A percentile compares a stretch with the other conserved stretches of the same genome.
Evolutionary conservation across 1,140 invertebrate genomes (phyloP).

Genomic region (Hylaeus anthracinus): DNA sequence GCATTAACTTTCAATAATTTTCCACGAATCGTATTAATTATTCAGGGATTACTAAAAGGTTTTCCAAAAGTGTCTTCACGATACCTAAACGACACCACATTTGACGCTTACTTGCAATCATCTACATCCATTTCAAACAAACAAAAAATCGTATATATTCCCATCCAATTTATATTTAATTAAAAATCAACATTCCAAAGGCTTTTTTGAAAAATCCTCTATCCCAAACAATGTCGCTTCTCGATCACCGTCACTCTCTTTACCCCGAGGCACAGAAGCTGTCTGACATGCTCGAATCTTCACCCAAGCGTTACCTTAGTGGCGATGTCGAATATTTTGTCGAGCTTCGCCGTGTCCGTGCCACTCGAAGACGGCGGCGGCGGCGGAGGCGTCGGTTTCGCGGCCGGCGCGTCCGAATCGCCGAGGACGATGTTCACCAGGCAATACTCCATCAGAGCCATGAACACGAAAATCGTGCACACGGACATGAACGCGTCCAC

Average conservation of each 20-base stretch:
- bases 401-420: slow-evolving; percentile 84
- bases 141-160: no score
- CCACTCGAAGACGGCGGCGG: slow-evolving; percentile 68
- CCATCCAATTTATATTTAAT: no score
- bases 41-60: no score
- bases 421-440: slow-evolving; percentile 94
- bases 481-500: slow-evolving; percentile 96
- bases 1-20: no score
- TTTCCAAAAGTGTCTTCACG: no score
- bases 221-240: no score
- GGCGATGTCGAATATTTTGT: slow-evolving; percentile 83
- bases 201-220: no score
- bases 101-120: no score
- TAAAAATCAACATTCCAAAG: no score
- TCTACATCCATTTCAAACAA: no score
- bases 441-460: slow-evolving; percentile 96
- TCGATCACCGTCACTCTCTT: neutral
- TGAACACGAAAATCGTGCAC: slow-evolving; percentile 95
- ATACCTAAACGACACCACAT: no score
- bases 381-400: slow-evolving; percentile 72
- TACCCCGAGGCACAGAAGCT: slow-evolving; percentile 64
- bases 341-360: slow-evolving; percentile 77
- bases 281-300: slow-evolving; percentile 18
- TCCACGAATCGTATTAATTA: no score
- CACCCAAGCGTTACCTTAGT: slow-evolving; percentile 76